These are phyloP conservation scores for Bradypus variegatus DNA, from an alignment of 2,797 vertebrate species.

Conservation along the genomic window DNA sequence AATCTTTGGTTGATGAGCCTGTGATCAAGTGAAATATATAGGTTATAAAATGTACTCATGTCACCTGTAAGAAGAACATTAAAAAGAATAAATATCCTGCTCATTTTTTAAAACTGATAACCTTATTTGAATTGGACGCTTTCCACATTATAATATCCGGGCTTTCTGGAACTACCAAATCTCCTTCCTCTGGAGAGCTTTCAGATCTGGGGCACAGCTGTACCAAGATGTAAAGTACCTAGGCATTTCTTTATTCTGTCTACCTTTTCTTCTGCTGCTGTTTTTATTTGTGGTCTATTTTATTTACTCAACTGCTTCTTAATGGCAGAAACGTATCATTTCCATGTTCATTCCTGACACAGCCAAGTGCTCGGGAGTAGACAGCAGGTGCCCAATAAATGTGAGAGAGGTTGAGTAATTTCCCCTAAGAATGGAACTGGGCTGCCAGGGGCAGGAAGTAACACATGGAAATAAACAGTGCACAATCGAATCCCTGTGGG, in stretches of 20 bases:
- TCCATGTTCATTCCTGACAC: neutral
- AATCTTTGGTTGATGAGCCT: neutral
- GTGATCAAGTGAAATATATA: neutral
- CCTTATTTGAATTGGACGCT: conserved; percentile 29
- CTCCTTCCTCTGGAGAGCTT: neutral
- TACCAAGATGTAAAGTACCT: neutral
- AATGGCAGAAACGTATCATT: neutral
- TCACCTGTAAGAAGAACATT: neutral
- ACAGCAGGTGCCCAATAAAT: neutral
- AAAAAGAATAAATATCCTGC: neutral
- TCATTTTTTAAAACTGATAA: conserved; percentile 37
- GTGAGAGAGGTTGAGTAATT: neutral
- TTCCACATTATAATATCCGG: neutral
- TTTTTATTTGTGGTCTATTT: neutral
- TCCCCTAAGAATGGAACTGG: neutral
- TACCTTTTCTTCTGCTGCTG: neutral
- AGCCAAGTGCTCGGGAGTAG: neutral
- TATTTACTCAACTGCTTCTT: neutral
- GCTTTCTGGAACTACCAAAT: neutral
- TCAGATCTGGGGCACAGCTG: neutral
- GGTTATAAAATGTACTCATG: neutral
- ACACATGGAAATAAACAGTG: neutral
- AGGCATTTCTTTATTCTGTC: neutral
- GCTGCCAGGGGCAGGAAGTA: neutral
- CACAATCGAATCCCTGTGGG: neutral